These are phyloP conservation scores for Archocentrus centrarchus DNA, from an alignment of 2,113 vertebrate genomes.

Conservation along the genomic window DNA sequence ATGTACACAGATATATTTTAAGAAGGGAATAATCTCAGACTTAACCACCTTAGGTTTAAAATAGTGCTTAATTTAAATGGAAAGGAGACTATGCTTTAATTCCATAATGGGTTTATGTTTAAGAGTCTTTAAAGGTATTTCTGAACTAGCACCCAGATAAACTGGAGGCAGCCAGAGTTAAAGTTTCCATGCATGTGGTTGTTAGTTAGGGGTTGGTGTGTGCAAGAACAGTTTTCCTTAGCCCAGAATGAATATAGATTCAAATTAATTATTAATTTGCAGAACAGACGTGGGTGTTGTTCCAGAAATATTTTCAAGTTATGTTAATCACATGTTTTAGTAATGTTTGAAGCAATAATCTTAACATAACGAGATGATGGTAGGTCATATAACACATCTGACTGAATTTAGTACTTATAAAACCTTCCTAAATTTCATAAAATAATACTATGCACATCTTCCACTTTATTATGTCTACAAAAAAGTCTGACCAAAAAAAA, in stretches of 20 bases:
- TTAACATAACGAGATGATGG: neutral
- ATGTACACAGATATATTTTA: conserved; percentile 35
- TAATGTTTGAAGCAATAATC: neutral
- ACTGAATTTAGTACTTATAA: neutral
- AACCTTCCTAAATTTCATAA: neutral
- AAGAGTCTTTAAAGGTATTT: conserved; percentile 72
- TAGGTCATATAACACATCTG: too few species aligned
- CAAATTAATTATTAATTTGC: neutral
- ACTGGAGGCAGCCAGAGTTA: neutral
- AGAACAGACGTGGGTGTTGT: neutral
- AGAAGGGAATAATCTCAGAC: conserved; percentile 43
- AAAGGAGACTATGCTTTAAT: conserved; percentile 36
- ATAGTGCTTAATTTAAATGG: conserved; percentile 26
- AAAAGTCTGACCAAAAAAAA: neutral
- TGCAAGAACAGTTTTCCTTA: neutral
- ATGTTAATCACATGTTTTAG: neutral
- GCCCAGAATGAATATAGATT: neutral
- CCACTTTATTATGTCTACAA: neutral
- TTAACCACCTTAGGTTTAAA: conserved; percentile 51
- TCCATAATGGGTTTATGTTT: conserved; percentile 72
- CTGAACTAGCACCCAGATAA: conserved; percentile 18
- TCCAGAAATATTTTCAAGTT: neutral
- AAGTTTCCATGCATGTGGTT: neutral
- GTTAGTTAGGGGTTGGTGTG: neutral
- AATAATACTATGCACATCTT: neutral